Base-by-base conservation (phyloP, 2,888 invertebrate species). In the Drosophila merina region DNA sequence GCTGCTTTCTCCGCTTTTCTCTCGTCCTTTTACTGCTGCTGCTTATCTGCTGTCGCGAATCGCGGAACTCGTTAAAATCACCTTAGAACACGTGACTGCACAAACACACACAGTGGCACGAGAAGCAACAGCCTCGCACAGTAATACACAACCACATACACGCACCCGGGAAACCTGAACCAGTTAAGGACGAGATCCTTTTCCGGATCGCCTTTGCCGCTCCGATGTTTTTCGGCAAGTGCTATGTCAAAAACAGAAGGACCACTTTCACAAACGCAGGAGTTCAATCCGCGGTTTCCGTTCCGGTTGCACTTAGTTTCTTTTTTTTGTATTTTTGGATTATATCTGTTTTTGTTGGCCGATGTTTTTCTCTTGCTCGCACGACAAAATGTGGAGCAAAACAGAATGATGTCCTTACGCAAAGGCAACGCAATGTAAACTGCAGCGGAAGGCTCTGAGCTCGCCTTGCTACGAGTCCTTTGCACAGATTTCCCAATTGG, bases 51-150 rank as follows among this genome's bases (percentile, higher is more conserved):
- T 75, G 77, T 80, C 78, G 84, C 80, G 84, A 86, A 88, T 86
- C 80, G 76, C 76, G 88, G 80, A 85, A 79, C 88, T 86, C 86
- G 84, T 86, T 88, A 88, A 85, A 86, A 85, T 86, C 88, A 86
- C 80, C 86, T 86, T 76, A 75, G 72, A 75, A 83, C 88, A 84
- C 88, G 84, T 84, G 88, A 88, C 80, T 86, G 80, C 86, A 88
- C 75, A 70, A 36, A 59, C 71, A 75, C 70, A 75, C 51, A 38
- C 74, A 40, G 33, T 26, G 33, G 7, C 57, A 55, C 49, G 33
- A 25, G 71, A 71, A 72, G 71, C 71, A 71, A 71, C 71, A 71
- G 71, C 72, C 49, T 54, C 26, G 49, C 69, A 54, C 36, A n/a
- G 36, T 36, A 28, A 62, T 40, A 59, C 31, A 55, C 47, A 51